Conservation (phyloP, 2,113 vertebrate species). For the Ophiodon elongatus region DNA sequence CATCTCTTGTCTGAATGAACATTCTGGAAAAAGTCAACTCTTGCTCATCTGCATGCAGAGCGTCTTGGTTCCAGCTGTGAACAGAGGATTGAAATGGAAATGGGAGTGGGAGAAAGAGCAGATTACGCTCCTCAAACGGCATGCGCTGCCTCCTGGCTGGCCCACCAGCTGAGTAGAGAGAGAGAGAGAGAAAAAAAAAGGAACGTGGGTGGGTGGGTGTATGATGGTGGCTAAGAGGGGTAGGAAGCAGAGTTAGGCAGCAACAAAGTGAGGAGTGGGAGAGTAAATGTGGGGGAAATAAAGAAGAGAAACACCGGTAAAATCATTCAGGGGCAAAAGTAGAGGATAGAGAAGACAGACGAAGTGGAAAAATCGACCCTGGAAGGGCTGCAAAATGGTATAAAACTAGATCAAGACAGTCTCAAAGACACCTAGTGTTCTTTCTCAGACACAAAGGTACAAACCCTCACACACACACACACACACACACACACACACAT, state of each 20-base stretch:
- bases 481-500: constrained; percentile 23
- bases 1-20: constrained; percentile 44
- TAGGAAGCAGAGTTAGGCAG: constrained; percentile 41
- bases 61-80: constrained; percentile 80
- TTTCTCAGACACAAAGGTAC: constrained; percentile 27
- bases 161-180: constrained; percentile 63
- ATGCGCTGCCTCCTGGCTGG: constrained; percentile 63
- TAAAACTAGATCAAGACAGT: constrained; percentile 8
- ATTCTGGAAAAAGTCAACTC: constrained; percentile 43
- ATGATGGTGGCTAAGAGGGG: constrained; percentile 23
- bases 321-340: not conserved
- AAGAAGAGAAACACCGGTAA: constrained; percentile 4
- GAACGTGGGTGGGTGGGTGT: constrained; percentile 21
- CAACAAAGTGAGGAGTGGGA: constrained; percentile 33
- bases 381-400: not conserved
- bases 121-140: constrained; percentile 69
- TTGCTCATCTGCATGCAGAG: constrained; percentile 79
- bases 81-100: constrained; percentile 85
- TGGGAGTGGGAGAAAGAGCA: constrained; percentile 65
- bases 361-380: not conserved
- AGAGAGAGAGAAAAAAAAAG: constrained; percentile 1
- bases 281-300: constrained; percentile 28
- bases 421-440: constrained; percentile 28
- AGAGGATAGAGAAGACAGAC: not conserved
- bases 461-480: not conserved